Percentiles rank a stretch among this genome's conserved stretches.
These are phyloP conservation scores for Myiothlypis coronata DNA, from an alignment of 2,797 vertebrate species.

Conservation along the genomic window DNA sequence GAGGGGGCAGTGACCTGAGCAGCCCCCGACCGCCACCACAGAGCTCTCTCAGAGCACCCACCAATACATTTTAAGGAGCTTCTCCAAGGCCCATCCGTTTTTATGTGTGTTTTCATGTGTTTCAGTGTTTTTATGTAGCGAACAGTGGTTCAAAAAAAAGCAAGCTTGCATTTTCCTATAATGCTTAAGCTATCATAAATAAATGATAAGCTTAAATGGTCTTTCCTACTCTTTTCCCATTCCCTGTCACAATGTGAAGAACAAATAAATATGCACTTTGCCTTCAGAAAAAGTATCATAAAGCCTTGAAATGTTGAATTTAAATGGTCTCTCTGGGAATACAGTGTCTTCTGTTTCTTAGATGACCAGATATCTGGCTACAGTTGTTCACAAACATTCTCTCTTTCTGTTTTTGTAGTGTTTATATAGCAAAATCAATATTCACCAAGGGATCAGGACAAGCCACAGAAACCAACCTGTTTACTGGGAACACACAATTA, in stretches of 20 bases:
- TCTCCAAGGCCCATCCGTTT: neutral
- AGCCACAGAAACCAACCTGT: constrained; percentile 6
- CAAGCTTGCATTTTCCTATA: neutral
- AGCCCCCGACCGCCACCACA: neutral
- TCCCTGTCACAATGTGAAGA: neutral
- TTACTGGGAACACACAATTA: constrained; percentile 4
- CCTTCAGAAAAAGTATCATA: constrained; percentile 37
- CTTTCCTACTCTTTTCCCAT: neutral
- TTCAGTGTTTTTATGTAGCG: neutral
- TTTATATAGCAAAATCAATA: constrained; percentile 30
- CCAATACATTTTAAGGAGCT: neutral
- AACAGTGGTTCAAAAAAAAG: neutral
- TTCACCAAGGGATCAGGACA: neutral
- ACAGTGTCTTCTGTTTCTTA: constrained; percentile 3
- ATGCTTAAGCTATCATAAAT: constrained; percentile 8
- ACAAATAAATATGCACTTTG: constrained; percentile 2
- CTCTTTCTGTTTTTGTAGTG: neutral
- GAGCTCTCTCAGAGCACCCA: neutral
- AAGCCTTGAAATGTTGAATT: constrained; percentile 9
- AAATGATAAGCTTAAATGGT: constrained; percentile 25
- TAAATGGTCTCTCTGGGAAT: neutral
- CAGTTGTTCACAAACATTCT: constrained; percentile 18
- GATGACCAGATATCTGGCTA: constrained; percentile 53
- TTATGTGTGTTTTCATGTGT: neutral
- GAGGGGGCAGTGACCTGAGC: neutral